Percentiles rank a stretch among this genome's conserved stretches.
Evolutionary conservation across 2,797 vertebrate genomes (phyloP).

Genomic region (Sphenodon punctatus): DNA sequence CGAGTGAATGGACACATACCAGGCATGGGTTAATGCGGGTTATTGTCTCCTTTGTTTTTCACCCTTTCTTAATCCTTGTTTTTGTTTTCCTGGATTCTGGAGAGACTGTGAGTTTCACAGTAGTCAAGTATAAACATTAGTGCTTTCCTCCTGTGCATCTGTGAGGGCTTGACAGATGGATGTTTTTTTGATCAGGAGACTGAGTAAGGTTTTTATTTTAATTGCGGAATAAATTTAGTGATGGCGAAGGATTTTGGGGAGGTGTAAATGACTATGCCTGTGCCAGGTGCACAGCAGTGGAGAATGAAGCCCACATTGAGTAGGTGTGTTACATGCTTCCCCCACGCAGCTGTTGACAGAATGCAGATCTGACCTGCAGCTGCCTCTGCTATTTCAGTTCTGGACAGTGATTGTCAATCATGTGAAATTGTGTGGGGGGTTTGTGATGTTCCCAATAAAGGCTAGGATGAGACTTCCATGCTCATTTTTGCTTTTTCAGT

Average conservation of each 20-base stretch:
- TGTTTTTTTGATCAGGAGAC: conserved; percentile 33
- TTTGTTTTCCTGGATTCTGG: conserved; percentile 22
- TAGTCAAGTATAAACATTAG: neutral
- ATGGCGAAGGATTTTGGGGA: neutral
- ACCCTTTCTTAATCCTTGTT: neutral
- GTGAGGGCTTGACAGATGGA: neutral
- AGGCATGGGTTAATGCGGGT: too few relatives aligned
- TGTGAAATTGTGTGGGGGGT: neutral
- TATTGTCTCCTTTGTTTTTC: too few relatives aligned
- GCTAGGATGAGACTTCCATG: neutral
- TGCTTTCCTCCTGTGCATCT: conserved; percentile 17
- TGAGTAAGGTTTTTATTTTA: conserved; percentile 13
- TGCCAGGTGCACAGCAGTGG: neutral
- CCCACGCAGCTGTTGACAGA: neutral
- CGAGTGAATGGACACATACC: too few relatives aligned
- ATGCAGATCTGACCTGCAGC: accelerated
- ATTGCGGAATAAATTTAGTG: conserved; percentile 16
- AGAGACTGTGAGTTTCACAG: neutral
- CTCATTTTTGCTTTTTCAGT: neutral
- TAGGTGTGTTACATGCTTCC: neutral
- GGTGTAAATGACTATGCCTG: neutral
- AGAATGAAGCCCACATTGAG: conserved; percentile 20
- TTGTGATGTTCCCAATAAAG: neutral
- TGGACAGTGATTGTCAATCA: neutral
- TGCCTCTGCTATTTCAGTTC: neutral